Evolutionary conservation across 2,113 vertebrate species (phyloP), one percentile per base, ranked within the genome.

Genomic region (Eretmodus cyanostictus): DNA sequence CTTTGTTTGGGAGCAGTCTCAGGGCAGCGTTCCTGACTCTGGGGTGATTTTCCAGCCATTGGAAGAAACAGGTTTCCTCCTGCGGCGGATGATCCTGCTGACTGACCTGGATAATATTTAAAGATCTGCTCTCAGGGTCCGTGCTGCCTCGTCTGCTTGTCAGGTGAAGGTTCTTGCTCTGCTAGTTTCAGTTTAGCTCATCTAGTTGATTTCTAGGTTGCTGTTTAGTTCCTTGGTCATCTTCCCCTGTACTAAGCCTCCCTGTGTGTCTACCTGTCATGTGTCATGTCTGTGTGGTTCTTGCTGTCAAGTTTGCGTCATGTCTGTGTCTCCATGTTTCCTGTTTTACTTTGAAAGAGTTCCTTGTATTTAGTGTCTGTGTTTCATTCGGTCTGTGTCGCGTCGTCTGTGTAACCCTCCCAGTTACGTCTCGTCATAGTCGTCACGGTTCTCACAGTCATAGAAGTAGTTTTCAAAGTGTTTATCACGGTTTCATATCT

Each of bases 71-170:
- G 19, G 5, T 40, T 13, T 68, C 36, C n/a, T 63, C 59, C 16
- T 14, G 11, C 0, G 3, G 3, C 0, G 5, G 61, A 71, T 40
- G n/a, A 22, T 22, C 66, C 66, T 71, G 13, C 22, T 73, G 66
- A 73, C 22, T 73, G 66, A 42, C 12, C 38, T 22, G 38, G 66
- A 16, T 42, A 22, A 29, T 59, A 59, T 61, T 61, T 40, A 40
- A 40, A 13, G n/a, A 16, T 24, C n/a, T 16, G n/a, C 38, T 16
- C 3, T 73, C 38, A 16, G 66, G 22, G 12, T 42, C 38, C 2
- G 4, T 24, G 66, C 8, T 9, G n/a, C 36, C 38, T 24, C n/a
- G 5, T 9, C 17, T 19, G 0, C 8, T 59, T 59, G 13, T 9
- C 13, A 1, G 29, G 16, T 34, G 29, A 63, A 31, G 29, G 9